phyloP scores from a whole-genome alignment of 2,797 vertebrate species.

The Momotus momota region DNA sequence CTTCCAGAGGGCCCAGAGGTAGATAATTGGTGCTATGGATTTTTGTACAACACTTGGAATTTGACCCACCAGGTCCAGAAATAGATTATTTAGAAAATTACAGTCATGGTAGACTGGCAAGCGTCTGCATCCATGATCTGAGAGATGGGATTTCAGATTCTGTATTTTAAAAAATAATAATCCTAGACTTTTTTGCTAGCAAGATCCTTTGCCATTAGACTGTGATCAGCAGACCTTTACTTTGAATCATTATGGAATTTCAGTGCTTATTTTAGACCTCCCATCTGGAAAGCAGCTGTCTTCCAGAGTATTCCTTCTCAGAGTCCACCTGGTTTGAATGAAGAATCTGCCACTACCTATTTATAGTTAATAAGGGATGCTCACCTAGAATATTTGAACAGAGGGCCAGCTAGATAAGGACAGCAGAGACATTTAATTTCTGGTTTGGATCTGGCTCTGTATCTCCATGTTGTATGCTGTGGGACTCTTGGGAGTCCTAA shows the following conservation, averaged over 20 bases:
- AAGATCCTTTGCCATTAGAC: background rate
- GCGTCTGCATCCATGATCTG: background rate
- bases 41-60: slow-evolving; percentile 1
- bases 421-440: background rate
- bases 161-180: background rate
- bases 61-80: background rate
- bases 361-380: background rate
- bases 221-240: background rate
- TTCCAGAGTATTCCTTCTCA: background rate
- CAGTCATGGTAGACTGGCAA: background rate
- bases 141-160: background rate
- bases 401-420: background rate
- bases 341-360: background rate
- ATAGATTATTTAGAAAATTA: slow-evolving; percentile 12
- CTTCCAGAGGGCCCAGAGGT: background rate
- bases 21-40: background rate
- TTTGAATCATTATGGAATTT: background rate
- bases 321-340: background rate
- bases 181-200: background rate
- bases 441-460: background rate
- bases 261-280: background rate
- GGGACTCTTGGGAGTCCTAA: background rate
- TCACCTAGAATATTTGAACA: background rate
- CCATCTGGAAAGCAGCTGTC: background rate
- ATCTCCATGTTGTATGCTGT: background rate